phyloP scores from a whole-genome alignment of 2,888 invertebrate genomes.

The Druceiella hillmani region DNA sequence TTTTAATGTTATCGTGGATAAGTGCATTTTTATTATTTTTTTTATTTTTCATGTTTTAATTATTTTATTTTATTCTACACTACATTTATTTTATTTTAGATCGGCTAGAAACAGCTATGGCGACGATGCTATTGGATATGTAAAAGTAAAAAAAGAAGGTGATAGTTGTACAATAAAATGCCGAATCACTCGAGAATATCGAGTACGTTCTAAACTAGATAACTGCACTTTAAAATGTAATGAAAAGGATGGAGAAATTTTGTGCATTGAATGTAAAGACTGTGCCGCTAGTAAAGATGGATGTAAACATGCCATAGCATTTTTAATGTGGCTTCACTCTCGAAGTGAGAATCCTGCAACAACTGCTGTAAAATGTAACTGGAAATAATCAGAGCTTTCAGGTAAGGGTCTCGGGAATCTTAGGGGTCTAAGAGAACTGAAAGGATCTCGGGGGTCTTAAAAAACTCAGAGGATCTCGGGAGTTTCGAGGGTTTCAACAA shows the following conservation, averaged over 20 bases:
- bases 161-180: constrained; percentile 9
- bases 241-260: constrained; percentile 14
- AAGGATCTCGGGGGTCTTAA: no score
- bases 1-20: no score
- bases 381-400: no score
- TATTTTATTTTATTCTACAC: no score
- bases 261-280: constrained; percentile 17
- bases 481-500: no score
- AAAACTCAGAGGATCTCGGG: no score
- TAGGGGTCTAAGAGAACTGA: no score
- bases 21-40: no score
- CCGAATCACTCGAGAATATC: constrained; percentile 12
- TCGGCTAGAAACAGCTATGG: constrained; percentile 12
- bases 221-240: constrained; percentile 10
- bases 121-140: constrained; percentile 14
- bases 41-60: no score
- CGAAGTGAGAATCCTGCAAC: constrained; percentile 19
- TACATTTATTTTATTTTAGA: no score
- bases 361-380: constrained; percentile 18
- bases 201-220: constrained; percentile 8
- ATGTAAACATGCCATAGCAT: constrained; percentile 18
- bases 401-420: no score
- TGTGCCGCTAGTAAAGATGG: constrained; percentile 19
- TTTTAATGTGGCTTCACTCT: constrained; percentile 22
- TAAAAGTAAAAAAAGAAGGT: constrained; percentile 3